These are phyloP conservation scores for Drosophila aldrichi DNA, from an alignment of 2,888 invertebrate species.

Conservation along the genomic window DNA sequence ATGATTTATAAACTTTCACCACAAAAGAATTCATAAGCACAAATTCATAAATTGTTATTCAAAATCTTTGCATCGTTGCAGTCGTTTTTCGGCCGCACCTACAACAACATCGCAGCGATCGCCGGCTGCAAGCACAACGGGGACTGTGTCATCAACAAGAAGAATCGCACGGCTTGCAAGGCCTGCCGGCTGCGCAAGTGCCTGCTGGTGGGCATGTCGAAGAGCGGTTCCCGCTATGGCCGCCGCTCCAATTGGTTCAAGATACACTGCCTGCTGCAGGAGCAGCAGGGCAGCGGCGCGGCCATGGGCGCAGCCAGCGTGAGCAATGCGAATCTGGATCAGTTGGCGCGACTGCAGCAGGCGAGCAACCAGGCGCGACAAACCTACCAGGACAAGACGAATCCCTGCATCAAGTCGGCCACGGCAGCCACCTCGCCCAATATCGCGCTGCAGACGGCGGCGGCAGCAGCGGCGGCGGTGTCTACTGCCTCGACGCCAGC, in stretches of 20 bases:
- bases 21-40: too few species aligned
- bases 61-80: slow-evolving; percentile 86
- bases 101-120: slow-evolving; percentile 95
- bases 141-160: slow-evolving; percentile 95
- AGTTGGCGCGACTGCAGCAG: slow-evolving; percentile 83
- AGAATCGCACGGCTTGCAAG: slow-evolving; percentile 96
- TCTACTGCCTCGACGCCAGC: slow-evolving; percentile 38
- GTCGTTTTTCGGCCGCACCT: slow-evolving; percentile 96
- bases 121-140: slow-evolving; percentile 97
- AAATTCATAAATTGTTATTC: background rate
- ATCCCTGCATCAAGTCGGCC: slow-evolving; percentile 83
- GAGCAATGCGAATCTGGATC: slow-evolving; percentile 73
- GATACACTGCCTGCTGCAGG: slow-evolving; percentile 94
- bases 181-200: slow-evolving; percentile 95
- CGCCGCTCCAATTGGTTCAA: slow-evolving; percentile 97
- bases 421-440: slow-evolving; percentile 64
- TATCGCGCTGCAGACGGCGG: slow-evolving; percentile 38
- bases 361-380: slow-evolving; percentile 82
- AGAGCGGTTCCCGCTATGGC: slow-evolving; percentile 95
- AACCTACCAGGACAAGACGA: slow-evolving; percentile 84
- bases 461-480: slow-evolving; percentile 34
- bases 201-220: slow-evolving; percentile 95
- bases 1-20: background rate
- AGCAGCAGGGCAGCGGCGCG: slow-evolving; percentile 88
- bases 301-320: slow-evolving; percentile 56